These are phyloP conservation scores for Tanypteryx hageni DNA, from an alignment of 2,888 invertebrate species.

Conservation along the genomic window DNA sequence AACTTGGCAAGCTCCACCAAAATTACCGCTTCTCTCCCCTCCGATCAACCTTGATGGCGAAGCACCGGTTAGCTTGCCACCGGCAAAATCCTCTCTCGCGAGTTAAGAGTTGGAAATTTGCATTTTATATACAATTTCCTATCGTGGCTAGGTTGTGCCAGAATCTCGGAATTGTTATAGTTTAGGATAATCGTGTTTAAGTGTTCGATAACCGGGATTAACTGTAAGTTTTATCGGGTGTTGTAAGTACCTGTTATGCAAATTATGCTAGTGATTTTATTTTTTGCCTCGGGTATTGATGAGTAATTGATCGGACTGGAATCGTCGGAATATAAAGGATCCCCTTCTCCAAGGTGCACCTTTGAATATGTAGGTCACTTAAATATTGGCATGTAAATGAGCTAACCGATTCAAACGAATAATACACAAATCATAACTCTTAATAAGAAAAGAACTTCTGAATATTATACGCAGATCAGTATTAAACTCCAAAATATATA, in stretches of 20 bases:
- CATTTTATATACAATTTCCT: not conserved
- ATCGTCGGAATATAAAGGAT: not conserved
- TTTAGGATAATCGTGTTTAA: not conserved
- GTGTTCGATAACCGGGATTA: not conserved
- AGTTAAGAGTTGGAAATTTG: not conserved
- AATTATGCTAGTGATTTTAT: not conserved
- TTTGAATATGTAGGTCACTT: not conserved
- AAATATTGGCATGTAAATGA: not conserved
- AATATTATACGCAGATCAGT: no score
- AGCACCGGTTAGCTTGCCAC: not conserved
- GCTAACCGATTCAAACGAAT: no score
- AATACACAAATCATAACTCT: no score
- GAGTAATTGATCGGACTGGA: not conserved
- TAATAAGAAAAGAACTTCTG: no score
- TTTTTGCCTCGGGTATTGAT: not conserved
- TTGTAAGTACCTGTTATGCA: not conserved
- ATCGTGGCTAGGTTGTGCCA: not conserved
- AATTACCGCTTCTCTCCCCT: constrained; percentile 27
- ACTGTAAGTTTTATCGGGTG: not conserved
- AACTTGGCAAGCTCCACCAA: constrained; percentile 40
- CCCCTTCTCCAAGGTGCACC: not conserved
- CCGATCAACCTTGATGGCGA: constrained; percentile 40
- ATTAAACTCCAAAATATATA: no score
- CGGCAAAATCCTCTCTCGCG: not conserved
- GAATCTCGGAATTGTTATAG: not conserved